Base-by-base conservation (phyloP, 2,797 vertebrate genomes). In the Sebastes flavidus region DNA sequence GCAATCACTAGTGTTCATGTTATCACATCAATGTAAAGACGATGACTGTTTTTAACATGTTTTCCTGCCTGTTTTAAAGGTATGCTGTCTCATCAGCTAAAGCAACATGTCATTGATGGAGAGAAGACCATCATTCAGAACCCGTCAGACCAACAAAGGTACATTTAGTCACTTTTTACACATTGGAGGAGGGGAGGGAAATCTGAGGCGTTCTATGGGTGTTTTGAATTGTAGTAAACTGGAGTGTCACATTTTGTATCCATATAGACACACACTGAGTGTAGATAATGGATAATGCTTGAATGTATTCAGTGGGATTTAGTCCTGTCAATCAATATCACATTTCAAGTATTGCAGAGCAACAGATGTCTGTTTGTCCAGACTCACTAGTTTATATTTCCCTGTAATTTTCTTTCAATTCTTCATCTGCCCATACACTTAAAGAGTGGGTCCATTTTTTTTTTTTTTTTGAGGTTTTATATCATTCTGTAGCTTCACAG, bases 101-200 rank as follows among this genome's bases (percentile, higher is more conserved):
- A 99, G 90, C 98, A 99, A 78, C 98, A 99, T 67, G 94, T 99
- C 78, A 99, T 99, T 6, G 98, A 99, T 74, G 98, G 98, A 70
- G 98, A 99, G 91, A 99, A 99, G 90, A 99, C 98, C 32, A 98
- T 99, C 91, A 99, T 99, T 88, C 98, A 99, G 94, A 99, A 99
- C 87, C 98, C 98, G 1, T 95, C 97, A 94, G 98, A 99, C 94
- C 98, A 99, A 94, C 98, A 99, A 88, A 98, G 97, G 98, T 99
- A 83, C 16, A 2, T 13, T 29, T 22, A 22, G 8, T 54, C 16
- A 20, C 4, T 13, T 60, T 68, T 34, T 32, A 42, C 20, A 13
- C 10, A 24, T 8, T 9, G 3, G 9, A 12, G 27, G 5, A 55
- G 14, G 7, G 5, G 7, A 36, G 12, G 12, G 24, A n/a, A 56